A percentile compares a stretch with the other conserved stretches of the same genome.
Conservation (phyloP, 2,888 invertebrate species). For the Chrysodeixis includens region DNA sequence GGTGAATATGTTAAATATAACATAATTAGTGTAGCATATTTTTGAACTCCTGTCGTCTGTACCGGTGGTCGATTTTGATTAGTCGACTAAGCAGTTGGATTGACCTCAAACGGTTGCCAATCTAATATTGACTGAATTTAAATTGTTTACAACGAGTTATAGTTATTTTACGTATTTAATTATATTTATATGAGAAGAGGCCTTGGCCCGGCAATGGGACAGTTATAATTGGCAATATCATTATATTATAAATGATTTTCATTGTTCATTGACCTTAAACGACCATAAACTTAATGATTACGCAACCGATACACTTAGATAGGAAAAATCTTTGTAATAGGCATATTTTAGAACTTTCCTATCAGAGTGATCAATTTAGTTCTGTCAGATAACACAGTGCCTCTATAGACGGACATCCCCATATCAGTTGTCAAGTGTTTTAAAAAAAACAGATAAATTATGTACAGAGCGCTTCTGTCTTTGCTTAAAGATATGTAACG, state of each 20-base stretch:
- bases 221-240: too few species aligned
- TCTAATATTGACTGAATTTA: background rate
- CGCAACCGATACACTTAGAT: background rate
- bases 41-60: constrained; percentile 6
- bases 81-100: background rate
- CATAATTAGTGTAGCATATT: constrained; percentile 10
- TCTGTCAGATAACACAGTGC: constrained; percentile 26
- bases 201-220: too few species aligned
- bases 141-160: background rate
- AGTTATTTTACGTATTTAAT: too few species aligned
- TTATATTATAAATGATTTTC: too few species aligned
- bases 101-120: background rate
- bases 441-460: constrained; percentile 7
- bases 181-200: too few species aligned
- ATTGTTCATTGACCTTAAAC: too few species aligned
- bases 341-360: constrained; percentile 23
- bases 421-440: background rate
- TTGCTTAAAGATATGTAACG: constrained; percentile 15
- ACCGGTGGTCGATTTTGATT: background rate
- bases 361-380: constrained; percentile 40
- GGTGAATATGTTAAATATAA: constrained; percentile 19
- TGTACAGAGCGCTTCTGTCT: constrained; percentile 2
- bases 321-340: background rate
- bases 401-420: background rate
- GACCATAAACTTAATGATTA: background rate